Evolutionary conservation across 2,113 vertebrate genomes (phyloP).

Genomic region (Menura novaehollandiae): DNA sequence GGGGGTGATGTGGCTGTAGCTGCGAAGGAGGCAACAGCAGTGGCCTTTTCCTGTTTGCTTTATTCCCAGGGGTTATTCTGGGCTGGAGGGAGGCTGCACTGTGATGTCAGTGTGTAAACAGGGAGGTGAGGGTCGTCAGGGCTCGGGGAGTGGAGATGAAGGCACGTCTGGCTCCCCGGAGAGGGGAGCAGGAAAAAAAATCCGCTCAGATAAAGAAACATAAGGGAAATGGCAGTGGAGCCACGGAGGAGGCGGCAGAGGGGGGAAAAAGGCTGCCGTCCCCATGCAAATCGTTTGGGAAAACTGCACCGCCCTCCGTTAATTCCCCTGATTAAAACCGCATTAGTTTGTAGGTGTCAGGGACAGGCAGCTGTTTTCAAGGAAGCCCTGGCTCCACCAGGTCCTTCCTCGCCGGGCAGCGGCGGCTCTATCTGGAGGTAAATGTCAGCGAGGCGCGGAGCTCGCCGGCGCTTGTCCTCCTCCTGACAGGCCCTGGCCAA

Average conservation of each 20-base stretch:
- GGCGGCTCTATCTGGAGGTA: constrained; percentile 68
- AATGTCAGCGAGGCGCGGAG: constrained; percentile 76
- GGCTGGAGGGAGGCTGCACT: constrained; percentile 25
- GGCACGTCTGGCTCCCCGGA: constrained; percentile 19
- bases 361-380: constrained; percentile 78
- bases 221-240: constrained; percentile 24
- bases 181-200: not conserved
- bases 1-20: not conserved
- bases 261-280: not conserved
- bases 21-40: not conserved
- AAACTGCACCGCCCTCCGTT: constrained; percentile 59
- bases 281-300: constrained; percentile 42
- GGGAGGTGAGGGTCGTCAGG: constrained; percentile 62
- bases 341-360: constrained; percentile 80
- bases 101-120: constrained; percentile 80
- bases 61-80: constrained; percentile 59
- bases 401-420: constrained; percentile 71
- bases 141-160: constrained; percentile 40
- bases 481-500: constrained; percentile 99
- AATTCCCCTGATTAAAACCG: constrained; percentile 76
- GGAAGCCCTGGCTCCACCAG: constrained; percentile 85
- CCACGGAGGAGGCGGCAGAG: not conserved
- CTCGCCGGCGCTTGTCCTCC: constrained; percentile 87
- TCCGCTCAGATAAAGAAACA: constrained; percentile 5
- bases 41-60: constrained; percentile 55